Percentiles rank a stretch among this genome's conserved stretches.
These are phyloP conservation scores for Nemapogon koenigi DNA, from an alignment of 2,888 invertebrate genomes.

Conservation along the genomic window DNA sequence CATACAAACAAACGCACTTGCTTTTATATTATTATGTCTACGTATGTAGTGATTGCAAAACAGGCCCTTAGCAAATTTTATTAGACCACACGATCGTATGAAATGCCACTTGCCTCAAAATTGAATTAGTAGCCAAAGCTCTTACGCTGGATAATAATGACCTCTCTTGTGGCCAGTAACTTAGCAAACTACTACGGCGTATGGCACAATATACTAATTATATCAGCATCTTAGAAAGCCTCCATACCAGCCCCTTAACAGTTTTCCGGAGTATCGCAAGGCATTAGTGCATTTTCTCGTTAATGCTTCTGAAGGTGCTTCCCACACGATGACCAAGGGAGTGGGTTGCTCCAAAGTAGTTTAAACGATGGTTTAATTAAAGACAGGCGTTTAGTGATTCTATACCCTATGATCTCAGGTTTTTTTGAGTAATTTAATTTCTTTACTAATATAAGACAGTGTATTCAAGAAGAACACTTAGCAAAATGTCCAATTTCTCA, in stretches of 20 bases:
- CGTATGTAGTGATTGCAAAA: too few relatives aligned
- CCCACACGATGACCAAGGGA: conserved; percentile 49
- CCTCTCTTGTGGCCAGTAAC: not conserved
- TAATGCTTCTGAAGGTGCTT: conserved; percentile 59
- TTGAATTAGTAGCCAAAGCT: not conserved
- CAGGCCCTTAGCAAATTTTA: too few relatives aligned
- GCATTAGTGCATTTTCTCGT: conserved; percentile 61
- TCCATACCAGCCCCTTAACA: conserved; percentile 63
- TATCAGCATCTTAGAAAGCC: conserved; percentile 62
- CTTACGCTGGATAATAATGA: not conserved
- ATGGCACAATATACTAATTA: conserved; percentile 45
- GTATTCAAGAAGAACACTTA: too few relatives aligned
- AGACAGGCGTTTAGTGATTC: not conserved
- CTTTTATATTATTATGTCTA: too few relatives aligned
- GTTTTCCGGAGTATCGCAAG: conserved; percentile 56
- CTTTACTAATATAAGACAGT: too few relatives aligned
- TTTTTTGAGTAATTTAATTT: too few relatives aligned
- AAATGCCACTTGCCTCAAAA: too few relatives aligned
- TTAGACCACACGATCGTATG: too few relatives aligned
- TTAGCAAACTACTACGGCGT: conserved; percentile 26
- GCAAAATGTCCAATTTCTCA: too few relatives aligned
- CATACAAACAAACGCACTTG: too few relatives aligned
- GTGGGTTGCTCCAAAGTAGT: conserved; percentile 16
- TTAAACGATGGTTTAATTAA: not conserved
- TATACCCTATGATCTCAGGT: too few relatives aligned